Evolutionary conservation across 2,888 invertebrate genomes (phyloP), one percentile per base, ranked within the genome.

Genomic region (Hylaea fasciaria): DNA sequence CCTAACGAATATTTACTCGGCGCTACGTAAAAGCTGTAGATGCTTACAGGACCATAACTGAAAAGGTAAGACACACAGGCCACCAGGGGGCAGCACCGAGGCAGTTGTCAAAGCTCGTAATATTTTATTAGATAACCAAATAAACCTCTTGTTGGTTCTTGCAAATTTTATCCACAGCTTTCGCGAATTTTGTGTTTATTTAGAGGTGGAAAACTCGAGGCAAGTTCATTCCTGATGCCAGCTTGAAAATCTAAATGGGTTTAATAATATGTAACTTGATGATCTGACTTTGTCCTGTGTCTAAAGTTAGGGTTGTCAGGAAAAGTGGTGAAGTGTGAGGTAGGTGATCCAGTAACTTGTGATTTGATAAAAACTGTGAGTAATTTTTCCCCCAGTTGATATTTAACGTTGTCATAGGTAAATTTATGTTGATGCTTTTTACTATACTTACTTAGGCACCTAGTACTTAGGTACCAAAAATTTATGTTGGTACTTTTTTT

Each of bases 111-210:
- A 86, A 85, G 76, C 87, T 90, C 91, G 88, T 91, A 89, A 91
- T 91, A 91, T 91, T 91, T 91, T 91, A 91, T 91, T 90, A 87
- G 87, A 89, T 90, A 87, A 91, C 89, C 88, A 86, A 91, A 89
- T 91, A 89, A 89, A 89, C 83, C 79, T 80, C 83, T 78, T 73
- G 78, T 74, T 76, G 68, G 71, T 72, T 82, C 40, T 84, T 82
- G 82, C 81, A 83, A 73, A 76, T 84, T 86, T 83, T 81, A 72
- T 53, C 69, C 77, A 67, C 65, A 46, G 68, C 70, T 71, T 70
- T 72, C 59, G 54, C 52, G 37, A 55, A 46, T 57, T 57, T 56
- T 56, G 47, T 57, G 32, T 65, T 68, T 53, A 49, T 53, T 64
- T 48, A 32, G 17, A 39, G 16, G 40, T 39, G 10, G 4, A 22